Base-by-base conservation (phyloP, 2,888 invertebrate genomes). In the Coelinius sp. region DNA sequence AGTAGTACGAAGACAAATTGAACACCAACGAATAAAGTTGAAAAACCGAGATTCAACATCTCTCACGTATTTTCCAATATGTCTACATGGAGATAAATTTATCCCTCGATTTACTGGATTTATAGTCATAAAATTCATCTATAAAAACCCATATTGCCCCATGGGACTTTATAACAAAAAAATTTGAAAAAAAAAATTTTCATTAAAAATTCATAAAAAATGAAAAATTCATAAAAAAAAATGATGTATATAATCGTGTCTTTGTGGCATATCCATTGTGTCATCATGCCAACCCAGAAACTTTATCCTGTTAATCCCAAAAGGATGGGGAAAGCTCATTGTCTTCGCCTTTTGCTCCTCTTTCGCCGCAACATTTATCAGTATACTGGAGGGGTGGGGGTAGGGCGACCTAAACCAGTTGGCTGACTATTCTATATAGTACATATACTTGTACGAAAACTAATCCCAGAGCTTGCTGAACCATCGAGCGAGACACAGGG, bases 381-480 rank as follows among this genome's bases (percentile, higher is more conserved):
- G n/a, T n/a, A n/a, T n/a, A n/a, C n/a, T n/a, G n/a, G n/a, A n/a
- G n/a, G n/a, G n/a, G n/a, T n/a, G n/a, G 67, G 67, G 20, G 35
- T 44, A 14, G 59, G 35, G 6, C 53, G 31, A 24, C 31, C 49
- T 46, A 67, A 59, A 59, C 59, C 59, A 31, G 59, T 59, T 59
- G 59, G 14, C 59, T 35, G 38, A 31, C 53, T 31, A 68, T 69
- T n/a, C 46, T 52, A 44, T 46, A 44, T 24, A 44, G 56, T 20
- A 63, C 63, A 62, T 67, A n/a, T 71, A 74, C 73, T 74, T 70
- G 68, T 53, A 49, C 56, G 64, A 24, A 77, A 73, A 77, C 74
- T 75, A 73, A 77, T 77, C 73, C 74, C 63, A 59, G 17, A 62
- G 27, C 25, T 59, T 53, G 71, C 70, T 70, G 63, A 67, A 71